phyloP scores from a whole-genome alignment of 2,888 invertebrate species.

The Rutpela maculata region DNA sequence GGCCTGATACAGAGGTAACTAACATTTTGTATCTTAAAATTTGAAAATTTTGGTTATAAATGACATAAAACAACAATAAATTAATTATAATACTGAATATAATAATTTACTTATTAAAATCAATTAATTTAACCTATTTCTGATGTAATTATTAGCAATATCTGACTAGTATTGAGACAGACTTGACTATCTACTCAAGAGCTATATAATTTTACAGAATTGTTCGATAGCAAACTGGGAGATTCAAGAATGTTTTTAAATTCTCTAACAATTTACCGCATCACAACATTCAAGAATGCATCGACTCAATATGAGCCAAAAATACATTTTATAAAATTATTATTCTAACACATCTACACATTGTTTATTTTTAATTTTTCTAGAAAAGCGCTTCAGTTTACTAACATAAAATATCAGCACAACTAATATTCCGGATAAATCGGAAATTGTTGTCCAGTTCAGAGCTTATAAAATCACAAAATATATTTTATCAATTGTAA shows the following conservation, averaged over 20 bases:
- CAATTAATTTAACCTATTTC: slow-evolving; percentile 42
- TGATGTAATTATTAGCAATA: slow-evolving; percentile 54
- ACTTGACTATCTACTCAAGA: slow-evolving; percentile 48
- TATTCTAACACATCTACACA: slow-evolving; percentile 46
- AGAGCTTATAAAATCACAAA: slow-evolving; percentile 62
- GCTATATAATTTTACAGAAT: slow-evolving; percentile 55
- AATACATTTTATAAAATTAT: slow-evolving; percentile 42
- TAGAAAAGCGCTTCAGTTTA: slow-evolving; percentile 59
- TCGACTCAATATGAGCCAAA: slow-evolving; percentile 65
- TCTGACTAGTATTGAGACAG: slow-evolving; percentile 63
- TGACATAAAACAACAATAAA: slow-evolving; percentile 52
- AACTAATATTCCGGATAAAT: slow-evolving; percentile 52
- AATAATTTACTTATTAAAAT: slow-evolving; percentile 53
- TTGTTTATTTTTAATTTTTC: slow-evolving; percentile 54
- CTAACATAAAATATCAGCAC: slow-evolving; percentile 58
- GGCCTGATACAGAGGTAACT: slow-evolving; percentile 66
- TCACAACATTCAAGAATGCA: slow-evolving; percentile 64
- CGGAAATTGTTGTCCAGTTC: slow-evolving; percentile 53
- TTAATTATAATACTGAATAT: slow-evolving; percentile 60
- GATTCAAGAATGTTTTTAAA: slow-evolving; percentile 58
- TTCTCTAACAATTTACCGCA: slow-evolving; percentile 51
- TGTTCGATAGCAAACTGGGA: slow-evolving; percentile 61
- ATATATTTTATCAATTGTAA: slow-evolving; percentile 37
- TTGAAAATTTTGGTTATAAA: slow-evolving; percentile 53
- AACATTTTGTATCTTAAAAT: slow-evolving; percentile 61